Evolutionary conservation across 2,113 vertebrate species (phyloP), one percentile per base, ranked within the genome.

Genomic region (Agelaius phoeniceus): DNA sequence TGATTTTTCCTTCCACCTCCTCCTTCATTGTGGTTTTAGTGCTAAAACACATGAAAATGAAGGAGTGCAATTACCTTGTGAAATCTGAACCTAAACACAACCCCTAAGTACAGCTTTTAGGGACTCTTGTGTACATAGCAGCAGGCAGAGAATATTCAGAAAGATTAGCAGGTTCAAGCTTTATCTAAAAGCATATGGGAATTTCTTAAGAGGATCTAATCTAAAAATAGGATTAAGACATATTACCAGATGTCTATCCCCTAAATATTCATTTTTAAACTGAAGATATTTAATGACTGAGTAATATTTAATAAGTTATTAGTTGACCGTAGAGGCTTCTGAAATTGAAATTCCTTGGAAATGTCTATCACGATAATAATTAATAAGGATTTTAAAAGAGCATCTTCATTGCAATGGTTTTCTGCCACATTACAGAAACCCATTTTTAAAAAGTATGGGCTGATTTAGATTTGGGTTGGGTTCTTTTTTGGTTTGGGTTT

Each of bases 231-330:
- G 97, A 97, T 97, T 96, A 97, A 96, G 96, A 94, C 94, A 96
- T 94, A 97, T 97, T 96, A 98, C 97, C 97, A 94, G 94, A 97
- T 96, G 95, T 96, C 97, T 97, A 97, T 98, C 95, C 91, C 93
- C 96, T 95, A 97, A 97, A 97, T 96, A 97, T 97, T 97, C 94
- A 97, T 98, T 98, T 97, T 97, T 97, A 97, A 96, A 97, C 93
- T 96, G 96, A 84, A 97, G 98, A 97, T 96, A 97, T 97, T 98
- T 98, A 98, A 98, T 98, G 96, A 94, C 96, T 97, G 97, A 97
- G 96, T 97, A 96, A 95, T 96, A 96, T 97, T 97, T 97, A 97
- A 97, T 96, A 94, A 95, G 93, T 97, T 97, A 97, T 96, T 96
- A 96, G 94, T 96, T 94, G 95, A 95, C 93, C 81, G 41, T 95